Evolutionary conservation across 2,888 invertebrate species (phyloP).

Genomic region (Eucera pruinosa): DNA sequence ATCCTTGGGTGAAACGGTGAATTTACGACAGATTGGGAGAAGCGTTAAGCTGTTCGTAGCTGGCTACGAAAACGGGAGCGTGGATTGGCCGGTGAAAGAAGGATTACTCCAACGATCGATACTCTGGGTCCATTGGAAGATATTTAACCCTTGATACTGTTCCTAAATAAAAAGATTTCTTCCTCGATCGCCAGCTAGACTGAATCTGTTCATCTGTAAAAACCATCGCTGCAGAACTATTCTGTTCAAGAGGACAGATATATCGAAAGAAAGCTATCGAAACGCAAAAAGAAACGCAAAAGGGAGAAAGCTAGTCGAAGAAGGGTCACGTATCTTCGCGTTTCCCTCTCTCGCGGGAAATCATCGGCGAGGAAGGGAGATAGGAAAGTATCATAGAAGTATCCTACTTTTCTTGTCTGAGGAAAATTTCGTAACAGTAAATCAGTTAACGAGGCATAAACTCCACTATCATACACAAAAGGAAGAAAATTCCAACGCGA

Average conservation of each 20-base stretch:
- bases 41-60: constrained; percentile 3
- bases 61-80: constrained; percentile 8
- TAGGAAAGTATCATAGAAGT: not conserved
- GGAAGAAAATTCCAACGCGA: not conserved
- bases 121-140: constrained; percentile 15
- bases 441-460: constrained; percentile 13
- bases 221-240: not conserved
- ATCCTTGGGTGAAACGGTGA: not conserved
- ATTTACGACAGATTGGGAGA: not conserved
- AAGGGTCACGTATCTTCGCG: constrained; percentile 31
- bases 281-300: not conserved
- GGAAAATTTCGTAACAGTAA: constrained; percentile 43
- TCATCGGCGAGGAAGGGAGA: constrained; percentile 20
- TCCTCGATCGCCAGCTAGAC: not conserved
- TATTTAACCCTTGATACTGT: constrained; percentile 16
- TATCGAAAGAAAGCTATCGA: constrained; percentile 4
- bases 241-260: not conserved
- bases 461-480: too few relatives aligned
- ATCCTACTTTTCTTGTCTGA: not conserved
- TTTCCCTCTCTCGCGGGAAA: constrained; percentile 60
- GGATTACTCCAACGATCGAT: constrained; percentile 27
- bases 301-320: not conserved
- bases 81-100: constrained; percentile 5
- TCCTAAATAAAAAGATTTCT: constrained; percentile 30
- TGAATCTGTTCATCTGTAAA: constrained; percentile 10